Conservation (phyloP, 2,888 invertebrate genomes). For the Drosophila hamatofila region DNA sequence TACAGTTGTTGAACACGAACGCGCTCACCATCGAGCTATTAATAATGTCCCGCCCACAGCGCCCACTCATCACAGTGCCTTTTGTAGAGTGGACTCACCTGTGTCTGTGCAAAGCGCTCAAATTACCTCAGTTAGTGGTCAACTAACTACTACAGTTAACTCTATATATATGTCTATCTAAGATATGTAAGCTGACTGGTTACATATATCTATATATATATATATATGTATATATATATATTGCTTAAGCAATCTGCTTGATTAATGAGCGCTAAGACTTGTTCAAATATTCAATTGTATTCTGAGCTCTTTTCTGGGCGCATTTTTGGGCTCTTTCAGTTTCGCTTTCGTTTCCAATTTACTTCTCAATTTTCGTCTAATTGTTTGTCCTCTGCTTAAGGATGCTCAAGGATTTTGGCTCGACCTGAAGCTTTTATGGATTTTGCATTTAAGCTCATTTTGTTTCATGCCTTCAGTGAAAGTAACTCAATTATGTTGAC, state of each 20-base stretch:
- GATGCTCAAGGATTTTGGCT: background rate
- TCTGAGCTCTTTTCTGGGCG: background rate
- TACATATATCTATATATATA: background rate
- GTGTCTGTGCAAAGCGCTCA: background rate
- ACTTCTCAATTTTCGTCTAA: constrained; percentile 15
- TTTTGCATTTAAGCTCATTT: background rate
- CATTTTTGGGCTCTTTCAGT: background rate
- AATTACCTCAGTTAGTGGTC: background rate
- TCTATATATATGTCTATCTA: background rate
- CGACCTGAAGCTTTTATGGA: background rate
- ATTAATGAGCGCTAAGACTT: constrained; percentile 7
- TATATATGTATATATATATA: background rate
- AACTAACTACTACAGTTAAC: background rate
- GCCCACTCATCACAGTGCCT: constrained; percentile 10
- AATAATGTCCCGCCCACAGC: constrained; percentile 34
- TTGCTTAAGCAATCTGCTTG: background rate
- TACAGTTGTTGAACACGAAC: constrained; percentile 35
- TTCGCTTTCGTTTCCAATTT: background rate
- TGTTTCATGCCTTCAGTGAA: background rate
- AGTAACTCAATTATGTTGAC: background rate
- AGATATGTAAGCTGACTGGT: background rate
- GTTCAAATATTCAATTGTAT: constrained; percentile 7
- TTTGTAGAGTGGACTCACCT: background rate
- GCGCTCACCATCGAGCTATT: constrained; percentile 48
- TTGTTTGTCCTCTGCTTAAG: constrained; percentile 8